A percentile compares a stretch with the other conserved stretches of the same genome.
These are phyloP conservation scores for Fistularia commersonii DNA, from an alignment of 2,797 vertebrate species.

Conservation along the genomic window DNA sequence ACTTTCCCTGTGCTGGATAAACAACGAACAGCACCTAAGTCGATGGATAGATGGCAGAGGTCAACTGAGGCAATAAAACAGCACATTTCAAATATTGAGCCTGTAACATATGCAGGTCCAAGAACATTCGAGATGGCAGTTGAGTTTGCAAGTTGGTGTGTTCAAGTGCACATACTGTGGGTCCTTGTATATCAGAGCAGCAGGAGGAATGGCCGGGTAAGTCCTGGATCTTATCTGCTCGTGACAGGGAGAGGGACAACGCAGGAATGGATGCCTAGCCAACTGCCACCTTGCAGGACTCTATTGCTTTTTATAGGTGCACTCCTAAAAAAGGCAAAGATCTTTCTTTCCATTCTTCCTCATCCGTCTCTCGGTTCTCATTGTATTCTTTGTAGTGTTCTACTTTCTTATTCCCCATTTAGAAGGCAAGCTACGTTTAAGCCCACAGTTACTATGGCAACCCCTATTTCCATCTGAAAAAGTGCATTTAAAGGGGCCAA, in stretches of 20 bases:
- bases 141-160: not conserved
- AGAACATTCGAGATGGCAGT: slow-evolving; percentile 12
- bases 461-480: slow-evolving; percentile 80
- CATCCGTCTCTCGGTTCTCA: slow-evolving; percentile 45
- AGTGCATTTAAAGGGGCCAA: slow-evolving; percentile 68
- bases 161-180: slow-evolving; percentile 15
- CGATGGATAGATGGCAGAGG: slow-evolving; percentile 34
- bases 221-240: slow-evolving; percentile 64
- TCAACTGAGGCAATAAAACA: slow-evolving; percentile 35
- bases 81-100: slow-evolving; percentile 27
- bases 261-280: slow-evolving; percentile 68
- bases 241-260: slow-evolving; percentile 70
- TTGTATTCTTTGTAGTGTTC: slow-evolving; percentile 70
- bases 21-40: slow-evolving; percentile 24
- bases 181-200: slow-evolving; percentile 28
- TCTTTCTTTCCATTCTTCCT: slow-evolving; percentile 37
- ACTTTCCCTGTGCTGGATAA: slow-evolving; percentile 19
- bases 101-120: slow-evolving; percentile 33
- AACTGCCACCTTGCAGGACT: slow-evolving; percentile 67
- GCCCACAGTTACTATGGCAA: slow-evolving; percentile 81
- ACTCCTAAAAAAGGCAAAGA: slow-evolving; percentile 58
- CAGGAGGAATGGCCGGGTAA: slow-evolving; percentile 41
- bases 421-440: slow-evolving; percentile 69
- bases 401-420: slow-evolving; percentile 74
- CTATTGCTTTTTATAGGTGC: slow-evolving; percentile 64